Evolutionary conservation across 2,113 vertebrate genomes (phyloP), one percentile per base, ranked within the genome.

Genomic region (Talpa occidentalis): DNA sequence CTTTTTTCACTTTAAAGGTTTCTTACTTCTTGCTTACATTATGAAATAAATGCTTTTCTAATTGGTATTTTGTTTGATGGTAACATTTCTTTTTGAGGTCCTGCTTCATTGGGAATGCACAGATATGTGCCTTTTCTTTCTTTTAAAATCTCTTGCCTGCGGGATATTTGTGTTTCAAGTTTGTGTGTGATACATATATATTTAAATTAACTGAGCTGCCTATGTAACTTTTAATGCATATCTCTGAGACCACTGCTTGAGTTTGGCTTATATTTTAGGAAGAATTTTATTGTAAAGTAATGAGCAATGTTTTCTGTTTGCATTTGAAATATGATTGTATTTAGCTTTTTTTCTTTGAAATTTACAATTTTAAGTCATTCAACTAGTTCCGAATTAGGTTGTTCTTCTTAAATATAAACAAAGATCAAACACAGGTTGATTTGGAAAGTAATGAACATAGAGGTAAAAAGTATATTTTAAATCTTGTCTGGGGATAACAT

Each of bases 371-470:
- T 85, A 84, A 97, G 85, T 77, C 80, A 73, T 83, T 87, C 90
- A 96, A 94, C 93, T 78, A 96, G 37, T 95, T 6, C 92, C 97
- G 88, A 95, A 88, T 97, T 94, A 67, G 94, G 22, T 94, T 64
- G 94, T 14, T 94, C 88, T 90, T 97, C 30, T 96, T 93, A 94
- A 96, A 86, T 91, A 86, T 97, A 95, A 96, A 95, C 56, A 94
- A 83, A 88, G 64, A 93, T 90, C 89, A 92, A 97, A 97, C 90
- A 95, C 83, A 95, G 90, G 62, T 60, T 86, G 37, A 52, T 83
- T 32, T 92, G 94, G 92, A 96, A 95, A 98, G 95, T 1, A 97
- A 95, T 93, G 89, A 96, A 96, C 62, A 4, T 66, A 59, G 44
- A 95, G 93, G 76, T 28, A 76, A 82, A n/a, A 76, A 82, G 70